Evolutionary conservation across 1,140 invertebrate species (phyloP).

Genomic region (Dendrolimus kikuchii): DNA sequence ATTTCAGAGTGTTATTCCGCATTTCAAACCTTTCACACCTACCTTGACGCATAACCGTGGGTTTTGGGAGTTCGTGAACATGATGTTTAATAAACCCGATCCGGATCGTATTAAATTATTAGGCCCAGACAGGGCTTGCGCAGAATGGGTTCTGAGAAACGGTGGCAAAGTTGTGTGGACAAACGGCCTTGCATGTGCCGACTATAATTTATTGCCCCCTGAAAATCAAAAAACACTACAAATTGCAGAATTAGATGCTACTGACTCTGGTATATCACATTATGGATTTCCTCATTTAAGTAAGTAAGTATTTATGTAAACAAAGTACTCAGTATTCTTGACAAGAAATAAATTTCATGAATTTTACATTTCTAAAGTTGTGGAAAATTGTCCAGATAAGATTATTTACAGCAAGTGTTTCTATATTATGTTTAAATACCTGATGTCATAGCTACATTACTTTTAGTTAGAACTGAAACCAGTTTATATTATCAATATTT

Average conservation of each 20-base stretch:
- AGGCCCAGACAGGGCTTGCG: slow-evolving; percentile 90
- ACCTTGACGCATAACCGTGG: slow-evolving; percentile 25
- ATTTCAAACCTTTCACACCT: slow-evolving; percentile 14
- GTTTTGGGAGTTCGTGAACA: slow-evolving; percentile 72
- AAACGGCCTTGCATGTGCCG: slow-evolving; percentile 67
- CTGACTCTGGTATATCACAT: slow-evolving; percentile 83
- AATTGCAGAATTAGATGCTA: slow-evolving; percentile 81
- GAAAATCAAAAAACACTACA: slow-evolving; percentile 37
- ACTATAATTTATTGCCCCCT: slow-evolving; percentile 82
- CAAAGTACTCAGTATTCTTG: no score
- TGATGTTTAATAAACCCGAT: slow-evolving; percentile 79
- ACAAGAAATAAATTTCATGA: no score
- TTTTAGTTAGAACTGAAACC: no score
- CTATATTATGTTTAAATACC: no score
- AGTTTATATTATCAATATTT: no score
- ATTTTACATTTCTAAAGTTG: no score
- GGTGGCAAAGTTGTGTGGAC: slow-evolving; percentile 84
- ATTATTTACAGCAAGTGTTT: no score
- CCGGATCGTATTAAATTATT: slow-evolving; percentile 78
- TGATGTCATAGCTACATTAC: no score
- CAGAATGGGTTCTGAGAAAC: slow-evolving; percentile 91
- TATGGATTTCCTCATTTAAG: slow-evolving; percentile 86
- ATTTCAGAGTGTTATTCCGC: slow-evolving; percentile 7
- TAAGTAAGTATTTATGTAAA: slow-evolving; percentile 39
- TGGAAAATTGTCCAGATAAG: no score